Evolutionary conservation across 2,888 invertebrate genomes (phyloP), one percentile per base, ranked within the genome.

Genomic region (Brachyptera risi): DNA sequence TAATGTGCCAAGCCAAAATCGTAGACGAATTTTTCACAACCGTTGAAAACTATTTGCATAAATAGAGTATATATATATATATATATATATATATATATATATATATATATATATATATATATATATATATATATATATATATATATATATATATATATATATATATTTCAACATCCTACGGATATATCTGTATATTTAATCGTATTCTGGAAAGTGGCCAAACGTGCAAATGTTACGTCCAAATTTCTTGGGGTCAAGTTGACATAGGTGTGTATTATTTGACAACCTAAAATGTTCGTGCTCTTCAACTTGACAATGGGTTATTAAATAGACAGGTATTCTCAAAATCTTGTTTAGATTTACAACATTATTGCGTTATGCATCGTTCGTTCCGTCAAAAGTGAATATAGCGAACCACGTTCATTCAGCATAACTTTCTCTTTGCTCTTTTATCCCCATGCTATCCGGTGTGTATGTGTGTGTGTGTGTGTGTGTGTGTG

Each of bases 241-340:
- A 2, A n/a, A n/a, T 21, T 21, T 11, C 7, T 31, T 24, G 23
- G 24, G 47, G 47, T 47, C 47, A 47, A 47, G 47, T 47, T 24
- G 47, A 11, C 47, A 47, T 40, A 4, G n/a, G 24, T 47, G 47
- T 23, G 24, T 47, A 21, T 21, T n/a, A 24, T 47, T n/a, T 21
- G 47, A 47, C 47, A 24, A 47, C 21, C 19, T 17, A 42, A n/a
- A n/a, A n/a, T 42, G 42, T 42, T 42, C 19, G 42, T 27, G 50
- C 15, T 27, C 54, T 54, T 54, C 54, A 54, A 54, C 54, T 54
- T 54, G 54, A 54, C 54, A 54, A 54, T 54, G 54, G 35, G 4
- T 2, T 11, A 31, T 31, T 31, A 31, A 31, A 7, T 7, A 31
- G 5, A 31, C 31, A 31, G 31, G 31, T 31, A 31, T 31, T 31